Evolutionary conservation across 1,140 invertebrate genomes (phyloP).

Genomic region (Coenobita brevimanus): DNA sequence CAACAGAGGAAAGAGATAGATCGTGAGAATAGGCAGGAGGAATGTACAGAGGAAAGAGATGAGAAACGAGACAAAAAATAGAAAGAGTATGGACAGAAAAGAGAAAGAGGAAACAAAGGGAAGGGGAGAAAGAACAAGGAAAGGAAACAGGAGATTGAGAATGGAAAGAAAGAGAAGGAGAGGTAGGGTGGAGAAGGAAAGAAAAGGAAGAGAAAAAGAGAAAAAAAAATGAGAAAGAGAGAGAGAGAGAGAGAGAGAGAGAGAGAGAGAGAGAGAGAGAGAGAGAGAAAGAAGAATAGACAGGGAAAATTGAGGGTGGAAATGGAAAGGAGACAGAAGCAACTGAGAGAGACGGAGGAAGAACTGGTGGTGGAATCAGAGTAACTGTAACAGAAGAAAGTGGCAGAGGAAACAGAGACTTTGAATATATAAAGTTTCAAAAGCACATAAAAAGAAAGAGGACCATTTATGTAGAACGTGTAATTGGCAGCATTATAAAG

Average conservation of each 20-base stretch:
- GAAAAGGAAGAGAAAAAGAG: no score
- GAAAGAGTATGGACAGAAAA: neutral
- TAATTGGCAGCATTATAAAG: no score
- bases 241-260: conserved; percentile 1
- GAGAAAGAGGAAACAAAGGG: neutral
- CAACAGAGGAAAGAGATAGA: neutral
- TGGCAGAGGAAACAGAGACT: neutral
- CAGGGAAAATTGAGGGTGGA: neutral
- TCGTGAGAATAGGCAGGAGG: neutral
- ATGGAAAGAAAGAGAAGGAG: neutral
- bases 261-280: conserved; percentile 1
- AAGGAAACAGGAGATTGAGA: neutral
- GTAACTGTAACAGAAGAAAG: neutral
- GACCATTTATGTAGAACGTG: no score
- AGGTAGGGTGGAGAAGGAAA: neutral
- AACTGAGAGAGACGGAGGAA: neutral
- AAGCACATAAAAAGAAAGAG: no score
- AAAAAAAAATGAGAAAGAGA: neutral
- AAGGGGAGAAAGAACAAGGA: neutral
- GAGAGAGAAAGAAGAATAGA: neutral
- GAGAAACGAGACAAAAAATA: neutral
- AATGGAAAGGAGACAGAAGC: neutral
- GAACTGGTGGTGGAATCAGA: neutral
- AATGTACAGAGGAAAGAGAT: neutral
- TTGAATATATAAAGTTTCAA: no score